Conservation (phyloP, 2,797 vertebrate species). For the Staurois parvus region DNA sequence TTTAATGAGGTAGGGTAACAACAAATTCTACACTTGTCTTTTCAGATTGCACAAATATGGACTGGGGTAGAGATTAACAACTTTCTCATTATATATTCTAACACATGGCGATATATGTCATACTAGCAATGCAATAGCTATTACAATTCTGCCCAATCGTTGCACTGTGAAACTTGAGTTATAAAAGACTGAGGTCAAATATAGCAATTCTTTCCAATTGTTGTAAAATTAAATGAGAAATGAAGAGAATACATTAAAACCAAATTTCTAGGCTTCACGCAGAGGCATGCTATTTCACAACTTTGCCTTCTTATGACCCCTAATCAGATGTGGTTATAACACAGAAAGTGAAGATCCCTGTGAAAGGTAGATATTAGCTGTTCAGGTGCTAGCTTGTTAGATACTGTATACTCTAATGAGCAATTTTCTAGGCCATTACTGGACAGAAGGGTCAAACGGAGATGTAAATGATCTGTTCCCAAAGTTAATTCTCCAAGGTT, state of each 20-base stretch:
- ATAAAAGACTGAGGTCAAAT: conserved; percentile 3
- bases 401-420: conserved; percentile 46
- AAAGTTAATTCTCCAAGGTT: conserved; percentile 34
- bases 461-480: conserved; percentile 29
- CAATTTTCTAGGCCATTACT: conserved; percentile 57
- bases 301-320: conserved; percentile 35
- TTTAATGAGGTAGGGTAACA: too few relatives aligned
- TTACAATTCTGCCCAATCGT: not conserved
- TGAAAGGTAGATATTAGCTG: conserved; percentile 36
- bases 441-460: conserved; percentile 48
- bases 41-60: too few relatives aligned
- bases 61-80: too few relatives aligned
- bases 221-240: not conserved
- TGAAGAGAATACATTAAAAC: not conserved
- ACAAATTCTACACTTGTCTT: too few relatives aligned
- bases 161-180: not conserved
- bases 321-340: conserved; percentile 49
- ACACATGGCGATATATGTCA: too few relatives aligned
- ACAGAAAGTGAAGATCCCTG: conserved; percentile 4
- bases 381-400: conserved; percentile 48
- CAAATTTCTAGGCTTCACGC: conserved; percentile 2
- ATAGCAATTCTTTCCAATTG: not conserved
- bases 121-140: not conserved
- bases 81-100: too few relatives aligned
- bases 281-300: conserved; percentile 31